These are phyloP conservation scores for Lycaena phlaeas DNA, from an alignment of 2,888 invertebrate species.

Conservation along the genomic window DNA sequence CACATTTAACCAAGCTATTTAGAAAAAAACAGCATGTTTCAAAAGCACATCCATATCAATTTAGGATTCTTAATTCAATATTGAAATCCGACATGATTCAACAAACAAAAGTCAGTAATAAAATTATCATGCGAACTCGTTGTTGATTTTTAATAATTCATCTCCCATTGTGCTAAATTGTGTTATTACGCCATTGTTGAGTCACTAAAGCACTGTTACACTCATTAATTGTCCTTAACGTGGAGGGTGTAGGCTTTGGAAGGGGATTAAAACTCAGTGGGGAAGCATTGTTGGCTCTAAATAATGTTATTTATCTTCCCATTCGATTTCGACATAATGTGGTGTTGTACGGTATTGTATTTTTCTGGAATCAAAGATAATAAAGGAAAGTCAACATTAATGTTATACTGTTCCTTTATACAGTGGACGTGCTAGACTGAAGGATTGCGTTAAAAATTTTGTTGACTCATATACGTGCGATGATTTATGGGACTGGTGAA, in stretches of 20 bases:
- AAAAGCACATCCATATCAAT: constrained; percentile 6
- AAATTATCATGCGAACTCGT: constrained; percentile 27
- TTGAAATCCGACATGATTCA: constrained; percentile 12
- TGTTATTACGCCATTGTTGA: constrained; percentile 58
- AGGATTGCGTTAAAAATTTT: too few species aligned
- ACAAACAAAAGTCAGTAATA: constrained; percentile 20
- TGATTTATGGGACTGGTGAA: too few species aligned
- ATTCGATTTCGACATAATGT: constrained; percentile 25
- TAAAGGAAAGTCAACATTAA: too few species aligned
- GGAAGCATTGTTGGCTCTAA: constrained; percentile 55
- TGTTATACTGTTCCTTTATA: too few species aligned
- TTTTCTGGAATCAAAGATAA: too few species aligned
- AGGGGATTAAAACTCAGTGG: constrained; percentile 42
- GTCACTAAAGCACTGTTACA: constrained; percentile 56
- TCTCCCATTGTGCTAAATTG: constrained; percentile 47
- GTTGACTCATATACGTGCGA: too few species aligned
- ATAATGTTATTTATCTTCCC: constrained; percentile 60
- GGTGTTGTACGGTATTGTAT: not conserved
- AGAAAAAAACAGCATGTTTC: not conserved
- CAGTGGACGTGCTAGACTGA: too few species aligned
- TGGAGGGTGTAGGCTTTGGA: constrained; percentile 39
- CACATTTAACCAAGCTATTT: not conserved
- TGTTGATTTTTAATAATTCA: constrained; percentile 49
- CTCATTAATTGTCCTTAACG: constrained; percentile 64
- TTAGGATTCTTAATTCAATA: constrained; percentile 16